phyloP scores from a whole-genome alignment of 2,888 invertebrate species.

The Ceriagrion tenellum region DNA sequence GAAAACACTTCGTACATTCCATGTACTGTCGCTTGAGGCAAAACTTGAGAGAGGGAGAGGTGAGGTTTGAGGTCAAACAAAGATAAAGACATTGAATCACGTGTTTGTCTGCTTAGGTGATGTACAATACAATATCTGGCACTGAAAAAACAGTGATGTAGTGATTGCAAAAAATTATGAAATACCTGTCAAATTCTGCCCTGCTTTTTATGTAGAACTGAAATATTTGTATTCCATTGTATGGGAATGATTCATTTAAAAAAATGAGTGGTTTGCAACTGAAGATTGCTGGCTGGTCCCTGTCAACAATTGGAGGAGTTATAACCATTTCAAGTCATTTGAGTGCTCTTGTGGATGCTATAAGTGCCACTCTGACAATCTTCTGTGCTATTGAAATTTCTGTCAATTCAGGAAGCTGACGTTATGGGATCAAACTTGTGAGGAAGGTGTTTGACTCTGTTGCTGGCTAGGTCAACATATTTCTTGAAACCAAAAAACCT shows the following conservation, averaged over 20 bases:
- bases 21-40: slow-evolving; percentile 69
- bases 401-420: background rate
- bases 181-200: slow-evolving; percentile 60
- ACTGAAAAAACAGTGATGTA: slow-evolving; percentile 53
- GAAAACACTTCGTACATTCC: slow-evolving; percentile 71
- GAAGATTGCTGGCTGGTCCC: slow-evolving; percentile 58
- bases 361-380: background rate
- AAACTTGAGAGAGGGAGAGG: slow-evolving; percentile 18
- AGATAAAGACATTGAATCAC: slow-evolving; percentile 41
- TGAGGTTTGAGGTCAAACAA: slow-evolving; percentile 1
- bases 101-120: slow-evolving; percentile 55
- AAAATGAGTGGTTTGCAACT: slow-evolving; percentile 44
- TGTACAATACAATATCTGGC: slow-evolving; percentile 59
- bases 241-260: slow-evolving; percentile 47
- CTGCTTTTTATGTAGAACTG: slow-evolving; percentile 63
- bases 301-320: background rate
- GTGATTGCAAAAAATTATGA: slow-evolving; percentile 59
- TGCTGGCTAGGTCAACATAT: background rate
- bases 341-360: slow-evolving; percentile 30
- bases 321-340: background rate
- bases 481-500: background rate
- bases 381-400: background rate
- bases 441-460: background rate
- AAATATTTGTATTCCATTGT: slow-evolving; percentile 65
- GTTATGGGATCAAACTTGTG: background rate